phyloP scores from a whole-genome alignment of 2,888 invertebrate genomes.

The Acleris emargana region DNA sequence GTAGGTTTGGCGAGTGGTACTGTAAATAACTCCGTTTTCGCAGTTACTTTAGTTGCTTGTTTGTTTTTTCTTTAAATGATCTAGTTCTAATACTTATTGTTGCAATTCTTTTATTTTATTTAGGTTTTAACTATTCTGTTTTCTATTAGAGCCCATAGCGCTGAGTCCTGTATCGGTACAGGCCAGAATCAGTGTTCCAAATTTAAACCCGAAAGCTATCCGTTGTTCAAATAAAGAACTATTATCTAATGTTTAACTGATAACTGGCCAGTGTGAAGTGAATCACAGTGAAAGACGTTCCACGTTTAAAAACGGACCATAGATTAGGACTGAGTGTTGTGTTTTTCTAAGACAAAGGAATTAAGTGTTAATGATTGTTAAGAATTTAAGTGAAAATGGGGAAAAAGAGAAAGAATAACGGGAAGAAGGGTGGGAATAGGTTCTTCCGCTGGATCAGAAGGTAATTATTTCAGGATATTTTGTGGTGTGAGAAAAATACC shows the following conservation, averaged over 20 bases:
- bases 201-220: constrained; percentile 47
- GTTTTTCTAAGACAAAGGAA: constrained; percentile 50
- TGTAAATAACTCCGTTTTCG: constrained; percentile 40
- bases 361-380: constrained; percentile 49
- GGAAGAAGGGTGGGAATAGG: constrained; percentile 68
- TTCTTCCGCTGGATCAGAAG: constrained; percentile 80
- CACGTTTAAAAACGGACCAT: constrained; percentile 37
- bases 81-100: constrained; percentile 18
- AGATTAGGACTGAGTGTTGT: constrained; percentile 50
- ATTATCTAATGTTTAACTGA: constrained; percentile 46
- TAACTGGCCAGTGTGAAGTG: constrained; percentile 49
- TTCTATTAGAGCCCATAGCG: constrained; percentile 59
- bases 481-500: too few species aligned
- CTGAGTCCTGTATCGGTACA: constrained; percentile 69
- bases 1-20: constrained; percentile 2
- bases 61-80: constrained; percentile 9
- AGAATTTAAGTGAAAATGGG: constrained; percentile 63
- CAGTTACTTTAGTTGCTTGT: constrained; percentile 29
- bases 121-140: constrained; percentile 41
- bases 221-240: constrained; percentile 54
- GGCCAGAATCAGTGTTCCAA: constrained; percentile 58
- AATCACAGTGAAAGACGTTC: constrained; percentile 44
- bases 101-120: constrained; percentile 18
- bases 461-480: constrained; percentile 57
- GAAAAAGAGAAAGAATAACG: constrained; percentile 76